Base-by-base conservation (phyloP, 1,140 invertebrate genomes). In the Ptiloglossa arizonensis region DNA sequence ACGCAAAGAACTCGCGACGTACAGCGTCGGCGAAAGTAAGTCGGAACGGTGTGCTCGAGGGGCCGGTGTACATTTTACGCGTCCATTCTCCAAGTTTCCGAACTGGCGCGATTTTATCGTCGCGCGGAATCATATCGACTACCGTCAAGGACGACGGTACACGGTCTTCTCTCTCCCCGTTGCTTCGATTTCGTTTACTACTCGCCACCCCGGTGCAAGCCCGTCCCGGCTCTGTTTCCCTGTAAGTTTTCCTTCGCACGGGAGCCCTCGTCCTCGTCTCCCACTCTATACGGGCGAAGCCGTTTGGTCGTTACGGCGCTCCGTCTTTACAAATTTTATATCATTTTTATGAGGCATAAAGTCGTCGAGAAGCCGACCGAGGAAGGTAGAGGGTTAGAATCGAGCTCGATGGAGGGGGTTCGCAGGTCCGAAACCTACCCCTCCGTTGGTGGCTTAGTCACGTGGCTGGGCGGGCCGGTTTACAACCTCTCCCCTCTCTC, bases 271-370 rank as follows among this genome's bases (percentile, higher is more conserved):
- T 81, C 83, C 87, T 87, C 83, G 78, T 87, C 83, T 82, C 80
- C 82, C 85, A 87, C 88, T 88, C 88, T 83, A 89, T 86, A 83
- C 66, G 75, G n/a, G 64, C 81, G 80, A 86, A 90, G 90, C 86
- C 88, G 87, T 89, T 89, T 77, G 82, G 86, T 91, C 89, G 89
- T 91, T 90, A 90, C 88, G 83, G 71, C 73, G 89, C 87, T 87
- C 85, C 90, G 88, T 92, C 91, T 92, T 91, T 92, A 92, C 91
- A 92, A 92, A 92, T 92, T 92, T 92, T 92, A 92, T 92, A 91
- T 91, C 87, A 91, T 90, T 92, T 92, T 92, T 92, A 92, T 91
- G 91, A 91, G 87, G 86, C 91, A 92, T 92, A 92, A 92, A 92
- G 89, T 92, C 88, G 87, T 88, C 90, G 87, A 89, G 89, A 89